Conservation (phyloP, 35 echinoderm and acorn worm species). For the Acanthaster planci region DNA sequence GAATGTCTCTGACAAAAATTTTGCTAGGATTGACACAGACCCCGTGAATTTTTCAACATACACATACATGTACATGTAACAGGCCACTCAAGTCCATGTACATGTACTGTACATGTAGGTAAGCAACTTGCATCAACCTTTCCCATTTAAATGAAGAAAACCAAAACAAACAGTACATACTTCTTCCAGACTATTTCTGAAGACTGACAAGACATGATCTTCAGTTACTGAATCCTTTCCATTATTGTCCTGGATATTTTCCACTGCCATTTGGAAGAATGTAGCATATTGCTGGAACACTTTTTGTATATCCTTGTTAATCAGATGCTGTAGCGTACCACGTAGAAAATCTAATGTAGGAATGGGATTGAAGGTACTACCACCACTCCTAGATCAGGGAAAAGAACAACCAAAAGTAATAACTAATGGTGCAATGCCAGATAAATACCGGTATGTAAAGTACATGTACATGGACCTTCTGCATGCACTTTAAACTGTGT, state of each 20-base stretch:
- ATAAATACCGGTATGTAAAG: no score
- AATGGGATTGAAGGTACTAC: conserved; percentile 74
- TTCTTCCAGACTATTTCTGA: conserved; percentile 87
- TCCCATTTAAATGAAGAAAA: no score
- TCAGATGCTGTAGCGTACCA: conserved; percentile 71
- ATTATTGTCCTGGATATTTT: conserved; percentile 88
- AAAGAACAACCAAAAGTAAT: conserved; percentile 20
- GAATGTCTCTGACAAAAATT: no score
- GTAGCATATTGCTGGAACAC: conserved; percentile 90
- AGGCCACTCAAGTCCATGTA: no score
- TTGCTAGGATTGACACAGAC: no score
- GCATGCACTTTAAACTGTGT: no score
- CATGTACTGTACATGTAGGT: no score
- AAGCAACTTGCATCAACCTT: no score
- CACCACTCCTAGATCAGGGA: conserved; percentile 66
- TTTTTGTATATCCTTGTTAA: conserved; percentile 97
- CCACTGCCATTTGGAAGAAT: conserved; percentile 96
- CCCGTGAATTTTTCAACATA: no score
- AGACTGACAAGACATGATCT: conserved; percentile 91
- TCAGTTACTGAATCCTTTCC: conserved; percentile 88
- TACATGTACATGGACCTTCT: no score
- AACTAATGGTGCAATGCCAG: not conserved
- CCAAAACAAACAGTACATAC: no score
- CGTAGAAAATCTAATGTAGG: conserved; percentile 72
- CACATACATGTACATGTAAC: no score